Evolutionary conservation across 2,888 invertebrate genomes (phyloP).

Genomic region (Morpho deidamia): DNA sequence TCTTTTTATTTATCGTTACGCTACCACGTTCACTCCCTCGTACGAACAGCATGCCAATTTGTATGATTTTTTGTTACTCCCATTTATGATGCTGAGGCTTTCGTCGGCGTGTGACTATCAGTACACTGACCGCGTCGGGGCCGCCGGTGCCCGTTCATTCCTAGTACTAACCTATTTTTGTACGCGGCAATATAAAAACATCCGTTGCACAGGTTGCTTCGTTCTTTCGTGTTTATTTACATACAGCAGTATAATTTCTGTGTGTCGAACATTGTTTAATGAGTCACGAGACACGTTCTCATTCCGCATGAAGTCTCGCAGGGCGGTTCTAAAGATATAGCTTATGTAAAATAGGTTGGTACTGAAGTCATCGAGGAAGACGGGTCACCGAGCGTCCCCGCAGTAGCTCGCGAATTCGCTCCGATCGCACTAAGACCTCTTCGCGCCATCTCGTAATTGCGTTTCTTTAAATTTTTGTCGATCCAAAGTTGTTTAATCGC

Average conservation of each 20-base stretch:
- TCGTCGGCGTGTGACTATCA: slow-evolving; percentile 76
- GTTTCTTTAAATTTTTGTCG: neutral
- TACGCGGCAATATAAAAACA: slow-evolving; percentile 33
- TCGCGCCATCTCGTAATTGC: slow-evolving; percentile 42
- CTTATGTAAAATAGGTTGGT: slow-evolving; percentile 49
- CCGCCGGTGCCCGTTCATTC: slow-evolving; percentile 65
- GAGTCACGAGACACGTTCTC: neutral
- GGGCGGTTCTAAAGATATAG: slow-evolving; percentile 21
- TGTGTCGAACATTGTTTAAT: slow-evolving; percentile 7
- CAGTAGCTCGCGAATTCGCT: slow-evolving; percentile 63
- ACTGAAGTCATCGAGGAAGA: slow-evolving; percentile 52
- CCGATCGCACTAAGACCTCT: slow-evolving; percentile 75
- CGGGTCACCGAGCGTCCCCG: slow-evolving; percentile 59
- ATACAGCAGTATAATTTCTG: slow-evolving; percentile 20
- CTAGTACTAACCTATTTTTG: slow-evolving; percentile 71
- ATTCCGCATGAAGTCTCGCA: slow-evolving; percentile 4
- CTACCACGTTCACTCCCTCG: slow-evolving; percentile 77
- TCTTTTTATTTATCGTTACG: slow-evolving; percentile 66
- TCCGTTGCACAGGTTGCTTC: slow-evolving; percentile 30
- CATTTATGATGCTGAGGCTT: slow-evolving; percentile 76
- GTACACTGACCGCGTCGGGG: slow-evolving; percentile 73
- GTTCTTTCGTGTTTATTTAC: slow-evolving; percentile 22
- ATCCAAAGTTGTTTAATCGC: slow-evolving; percentile 29
- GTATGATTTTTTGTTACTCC: slow-evolving; percentile 66
- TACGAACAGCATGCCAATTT: slow-evolving; percentile 77